Conservation (phyloP, 1,140 invertebrate species). For the Drosophila arizonae region DNA sequence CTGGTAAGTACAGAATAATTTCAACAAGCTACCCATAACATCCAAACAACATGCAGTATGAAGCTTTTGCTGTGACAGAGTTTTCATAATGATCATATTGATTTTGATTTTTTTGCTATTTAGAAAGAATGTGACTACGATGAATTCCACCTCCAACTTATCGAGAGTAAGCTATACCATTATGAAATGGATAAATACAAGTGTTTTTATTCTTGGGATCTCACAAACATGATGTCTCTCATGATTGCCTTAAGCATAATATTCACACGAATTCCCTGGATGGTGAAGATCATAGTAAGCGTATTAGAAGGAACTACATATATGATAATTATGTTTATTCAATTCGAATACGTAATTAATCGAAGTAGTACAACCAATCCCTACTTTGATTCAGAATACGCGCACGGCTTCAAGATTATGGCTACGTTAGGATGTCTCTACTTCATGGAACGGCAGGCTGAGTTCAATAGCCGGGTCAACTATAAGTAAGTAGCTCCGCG, state of each 20-base stretch:
- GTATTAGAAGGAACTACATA: conserved; percentile 86
- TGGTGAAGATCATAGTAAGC: conserved; percentile 91
- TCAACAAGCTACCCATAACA: no score
- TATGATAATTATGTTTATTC: conserved; percentile 86
- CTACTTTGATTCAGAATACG: conserved; percentile 85
- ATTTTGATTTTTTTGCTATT: background rate
- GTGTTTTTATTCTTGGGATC: conserved; percentile 88
- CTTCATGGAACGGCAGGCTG: conserved; percentile 92
- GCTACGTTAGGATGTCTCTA: conserved; percentile 89
- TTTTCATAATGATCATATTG: no score
- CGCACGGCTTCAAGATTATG: conserved; percentile 87
- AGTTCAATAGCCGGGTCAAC: conserved; percentile 93
- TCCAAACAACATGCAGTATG: no score
- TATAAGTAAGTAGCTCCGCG: conserved; percentile 68
- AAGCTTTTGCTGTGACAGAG: no score
- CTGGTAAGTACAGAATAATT: conserved; percentile 76
- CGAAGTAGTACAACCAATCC: conserved; percentile 87
- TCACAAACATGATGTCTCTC: conserved; percentile 90
- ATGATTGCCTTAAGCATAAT: conserved; percentile 90
- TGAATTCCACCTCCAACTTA: conserved; percentile 16
- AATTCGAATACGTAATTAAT: conserved; percentile 84
- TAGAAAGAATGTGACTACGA: conserved; percentile 34
- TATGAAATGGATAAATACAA: conserved; percentile 44
- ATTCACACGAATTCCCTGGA: conserved; percentile 92
- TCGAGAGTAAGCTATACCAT: conserved; percentile 49